A percentile compares a stretch with the other conserved stretches of the same genome.
phyloP scores from a whole-genome alignment of 2,797 vertebrate species.

The Cryptoblepharus egeriae region DNA sequence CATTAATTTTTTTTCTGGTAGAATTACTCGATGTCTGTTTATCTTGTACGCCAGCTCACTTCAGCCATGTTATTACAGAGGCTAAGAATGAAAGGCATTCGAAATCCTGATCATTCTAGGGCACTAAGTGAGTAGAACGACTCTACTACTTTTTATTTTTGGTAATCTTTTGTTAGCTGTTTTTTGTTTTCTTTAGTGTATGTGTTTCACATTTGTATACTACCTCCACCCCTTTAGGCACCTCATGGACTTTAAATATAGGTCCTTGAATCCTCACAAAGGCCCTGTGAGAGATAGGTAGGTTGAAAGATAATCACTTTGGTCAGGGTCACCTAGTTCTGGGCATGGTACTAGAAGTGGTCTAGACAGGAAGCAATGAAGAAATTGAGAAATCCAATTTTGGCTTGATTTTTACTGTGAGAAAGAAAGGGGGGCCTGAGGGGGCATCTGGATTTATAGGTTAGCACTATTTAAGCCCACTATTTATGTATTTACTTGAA shows the following conservation, averaged over 20 bases:
- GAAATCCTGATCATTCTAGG: constrained; percentile 98
- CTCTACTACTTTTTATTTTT: neutral
- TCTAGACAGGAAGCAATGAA: neutral
- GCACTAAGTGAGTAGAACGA: constrained; percentile 87
- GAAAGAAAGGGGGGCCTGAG: no score
- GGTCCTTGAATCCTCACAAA: no score
- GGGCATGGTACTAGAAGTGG: neutral
- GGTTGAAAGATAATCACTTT: no score
- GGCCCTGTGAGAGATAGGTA: no score
- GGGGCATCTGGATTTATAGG: no score
- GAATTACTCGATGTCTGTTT: constrained; percentile 97
- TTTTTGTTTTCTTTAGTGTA: neutral
- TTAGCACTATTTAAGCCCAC: no score
- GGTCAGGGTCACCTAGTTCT: neutral
- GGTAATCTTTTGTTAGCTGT: neutral
- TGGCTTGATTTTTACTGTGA: no score
- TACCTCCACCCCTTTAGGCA: no score
- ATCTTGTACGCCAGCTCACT: constrained; percentile 95
- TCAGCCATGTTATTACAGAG: constrained; percentile 94
- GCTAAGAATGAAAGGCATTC: constrained; percentile 96
- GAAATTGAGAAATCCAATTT: no score
- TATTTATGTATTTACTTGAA: no score
- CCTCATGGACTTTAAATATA: no score
- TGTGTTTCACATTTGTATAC: no score
- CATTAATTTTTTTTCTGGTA: constrained; percentile 69